Evolutionary conservation across 2,888 invertebrate genomes (phyloP).

Genomic region (Drosophila suboccidentalis): DNA sequence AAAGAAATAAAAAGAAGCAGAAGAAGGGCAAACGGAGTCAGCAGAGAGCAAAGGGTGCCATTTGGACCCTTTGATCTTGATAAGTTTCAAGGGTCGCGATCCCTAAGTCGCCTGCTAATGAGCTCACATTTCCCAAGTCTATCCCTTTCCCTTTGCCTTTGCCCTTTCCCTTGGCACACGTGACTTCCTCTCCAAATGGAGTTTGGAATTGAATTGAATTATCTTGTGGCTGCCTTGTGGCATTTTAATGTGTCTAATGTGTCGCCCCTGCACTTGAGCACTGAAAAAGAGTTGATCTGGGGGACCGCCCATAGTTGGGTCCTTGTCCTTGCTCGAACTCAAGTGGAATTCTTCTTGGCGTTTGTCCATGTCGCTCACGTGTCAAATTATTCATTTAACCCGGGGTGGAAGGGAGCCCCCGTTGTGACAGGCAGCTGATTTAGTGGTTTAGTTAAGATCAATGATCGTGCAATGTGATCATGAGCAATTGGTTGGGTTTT

Average conservation of each 20-base stretch:
- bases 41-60: conserved; percentile 60
- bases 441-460: conserved; percentile 60
- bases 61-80: conserved; percentile 52
- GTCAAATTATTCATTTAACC: conserved; percentile 76
- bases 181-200: conserved; percentile 53
- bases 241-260: conserved; percentile 78
- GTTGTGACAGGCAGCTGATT: conserved; percentile 72
- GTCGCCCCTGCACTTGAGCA: conserved; percentile 56
- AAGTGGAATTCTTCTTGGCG: conserved; percentile 52
- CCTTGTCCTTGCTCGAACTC: conserved; percentile 18
- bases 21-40: conserved; percentile 28
- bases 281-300: conserved; percentile 66
- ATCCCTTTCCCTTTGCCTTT: conserved; percentile 18
- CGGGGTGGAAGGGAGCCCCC: conserved; percentile 1
- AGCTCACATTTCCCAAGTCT: conserved; percentile 56
- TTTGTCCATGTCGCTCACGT: conserved; percentile 73
- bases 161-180: conserved; percentile 29
- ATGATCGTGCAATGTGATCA: conserved; percentile 47
- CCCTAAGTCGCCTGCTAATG: conserved; percentile 73
- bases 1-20: conserved; percentile 5
- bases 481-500: conserved; percentile 47
- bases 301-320: conserved; percentile 65
- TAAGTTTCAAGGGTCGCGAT: conserved; percentile 65
- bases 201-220: conserved; percentile 60
- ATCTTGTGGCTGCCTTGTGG: conserved; percentile 68